Percentiles rank a stretch among this genome's conserved stretches.
phyloP scores from a whole-genome alignment of 2,888 invertebrate species.

The Scaptomyza polygonia region DNA sequence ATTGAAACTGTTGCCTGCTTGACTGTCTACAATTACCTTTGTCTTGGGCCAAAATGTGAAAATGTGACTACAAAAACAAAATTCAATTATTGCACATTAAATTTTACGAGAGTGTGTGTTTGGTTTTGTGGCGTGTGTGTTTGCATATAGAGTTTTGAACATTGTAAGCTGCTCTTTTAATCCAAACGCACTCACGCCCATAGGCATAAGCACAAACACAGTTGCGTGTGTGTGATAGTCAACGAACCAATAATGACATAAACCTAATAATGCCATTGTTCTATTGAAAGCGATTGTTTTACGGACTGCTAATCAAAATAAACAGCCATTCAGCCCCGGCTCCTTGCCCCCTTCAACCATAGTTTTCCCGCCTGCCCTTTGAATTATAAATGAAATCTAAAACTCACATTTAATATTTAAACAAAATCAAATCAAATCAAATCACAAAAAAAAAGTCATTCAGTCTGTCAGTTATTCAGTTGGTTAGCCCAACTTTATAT shows the following conservation, averaged over 20 bases:
- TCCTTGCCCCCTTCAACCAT: not conserved
- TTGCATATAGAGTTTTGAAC: constrained; percentile 42
- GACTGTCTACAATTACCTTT: constrained; percentile 12
- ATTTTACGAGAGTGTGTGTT: constrained; percentile 12
- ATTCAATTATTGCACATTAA: constrained; percentile 47
- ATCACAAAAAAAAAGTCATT: constrained; percentile 16
- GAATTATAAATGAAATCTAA: constrained; percentile 77
- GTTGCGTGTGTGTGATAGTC: constrained; percentile 40
- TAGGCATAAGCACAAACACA: constrained; percentile 12
- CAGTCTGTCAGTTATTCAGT: constrained; percentile 2
- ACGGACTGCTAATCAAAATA: constrained; percentile 75
- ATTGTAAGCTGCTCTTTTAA: constrained; percentile 62
- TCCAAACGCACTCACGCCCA: constrained; percentile 45
- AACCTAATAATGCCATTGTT: constrained; percentile 68
- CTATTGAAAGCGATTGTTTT: constrained; percentile 71
- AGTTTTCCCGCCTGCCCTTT: constrained; percentile 33
- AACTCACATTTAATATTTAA: constrained; percentile 78
- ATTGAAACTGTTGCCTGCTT: constrained; percentile 18
- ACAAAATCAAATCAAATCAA: constrained; percentile 74
- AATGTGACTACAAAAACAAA: constrained; percentile 35
- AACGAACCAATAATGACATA: constrained; percentile 70
- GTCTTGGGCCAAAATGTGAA: constrained; percentile 13
- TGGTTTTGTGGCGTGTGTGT: constrained; percentile 24
- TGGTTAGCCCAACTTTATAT: not conserved
- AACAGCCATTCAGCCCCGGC: constrained; percentile 28